These are phyloP conservation scores for Oryzias sinensis DNA, from an alignment of 2,797 vertebrate genomes.

Conservation along the genomic window DNA sequence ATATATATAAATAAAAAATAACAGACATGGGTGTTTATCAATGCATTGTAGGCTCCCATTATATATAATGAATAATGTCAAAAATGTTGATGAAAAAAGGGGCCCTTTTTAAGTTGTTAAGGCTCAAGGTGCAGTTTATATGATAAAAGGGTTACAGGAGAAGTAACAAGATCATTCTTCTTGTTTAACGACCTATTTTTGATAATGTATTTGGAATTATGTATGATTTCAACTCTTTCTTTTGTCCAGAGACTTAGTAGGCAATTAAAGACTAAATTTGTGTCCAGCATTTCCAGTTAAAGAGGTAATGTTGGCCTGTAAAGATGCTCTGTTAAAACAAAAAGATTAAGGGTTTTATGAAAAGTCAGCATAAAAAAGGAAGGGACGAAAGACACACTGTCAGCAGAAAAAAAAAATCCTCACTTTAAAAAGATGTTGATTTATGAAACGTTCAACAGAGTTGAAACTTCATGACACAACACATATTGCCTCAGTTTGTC, in stretches of 20 bases:
- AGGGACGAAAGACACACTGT: conserved; percentile 18
- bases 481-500: conserved; percentile 38
- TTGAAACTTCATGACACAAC: conserved; percentile 37
- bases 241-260: background rate
- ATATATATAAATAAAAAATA: no score
- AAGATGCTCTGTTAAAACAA: conserved; percentile 11
- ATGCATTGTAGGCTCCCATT: no score
- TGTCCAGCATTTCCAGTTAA: conserved; percentile 4
- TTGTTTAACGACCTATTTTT: no score
- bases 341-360: conserved; percentile 14
- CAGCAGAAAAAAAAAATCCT: conserved; percentile 11
- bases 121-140: no score
- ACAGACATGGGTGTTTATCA: no score
- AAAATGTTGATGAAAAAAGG: no score
- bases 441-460: conserved; percentile 37
- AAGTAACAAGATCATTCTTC: no score
- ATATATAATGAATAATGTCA: no score
- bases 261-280: conserved; percentile 5
- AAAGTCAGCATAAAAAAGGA: conserved; percentile 27
- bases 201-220: no score
- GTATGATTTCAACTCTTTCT: no score
- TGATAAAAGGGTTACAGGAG: no score
- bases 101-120: no score
- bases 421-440: conserved; percentile 23
- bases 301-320: conserved; percentile 1